Percentiles rank a stretch among this genome's conserved stretches.
Evolutionary conservation across 2,113 vertebrate species (phyloP).

Genomic region (western clawed frog (Xenopus tropicalis)): UCB_Xtro_10.0 CM004452.2:10140501-10141000

Average conservation of each 20-base stretch:
- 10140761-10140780: not conserved
- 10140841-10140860: not conserved
- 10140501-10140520: not conserved
- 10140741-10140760: conserved; percentile 27
- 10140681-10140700: conserved; percentile 6
- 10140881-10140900: not conserved
- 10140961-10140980: not conserved
- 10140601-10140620: conserved; percentile 1
- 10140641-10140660: conserved; percentile 11
- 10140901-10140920: too few species aligned
- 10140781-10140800: not conserved
- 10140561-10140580: conserved; percentile 15
- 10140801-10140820: conserved; percentile 40
- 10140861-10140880: not conserved
- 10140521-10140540: not conserved
- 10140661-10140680: not conserved
- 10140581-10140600: conserved; percentile 4
- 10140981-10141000: not conserved
- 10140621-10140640: conserved; percentile 2
- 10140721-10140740: conserved; percentile 1
- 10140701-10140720: not conserved
- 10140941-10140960: not conserved
- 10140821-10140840: conserved; percentile 12
- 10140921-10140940: not conserved
- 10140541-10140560: conserved; percentile 16